Evolutionary conservation across 2,888 invertebrate species (phyloP).

Genomic region (Halictus ligatus): DNA sequence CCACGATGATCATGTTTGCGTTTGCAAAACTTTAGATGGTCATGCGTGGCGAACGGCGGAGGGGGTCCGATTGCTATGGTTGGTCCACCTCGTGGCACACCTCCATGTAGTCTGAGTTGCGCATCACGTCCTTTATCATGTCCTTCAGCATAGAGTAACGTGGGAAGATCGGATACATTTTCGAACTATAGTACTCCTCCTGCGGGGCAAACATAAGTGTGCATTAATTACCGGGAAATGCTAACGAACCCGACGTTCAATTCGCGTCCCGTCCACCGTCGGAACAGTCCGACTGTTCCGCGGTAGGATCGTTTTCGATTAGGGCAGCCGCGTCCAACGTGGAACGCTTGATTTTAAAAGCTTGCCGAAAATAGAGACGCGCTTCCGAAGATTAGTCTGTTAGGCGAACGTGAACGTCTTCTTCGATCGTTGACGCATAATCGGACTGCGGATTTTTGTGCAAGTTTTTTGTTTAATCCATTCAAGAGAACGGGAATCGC

Average conservation of each 20-base stretch:
- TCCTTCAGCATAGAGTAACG: conserved; percentile 98
- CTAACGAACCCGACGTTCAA: background rate
- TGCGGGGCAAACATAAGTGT: conserved; percentile 80
- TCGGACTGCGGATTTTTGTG: background rate
- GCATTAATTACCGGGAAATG: conserved; percentile 30
- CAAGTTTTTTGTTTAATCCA: background rate
- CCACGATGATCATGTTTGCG: conserved; percentile 60
- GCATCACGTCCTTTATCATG: conserved; percentile 98
- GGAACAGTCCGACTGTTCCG: background rate
- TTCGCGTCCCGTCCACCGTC: background rate
- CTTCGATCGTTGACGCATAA: background rate
- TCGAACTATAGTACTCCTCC: conserved; percentile 96
- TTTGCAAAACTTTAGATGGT: conserved; percentile 74
- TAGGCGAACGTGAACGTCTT: background rate
- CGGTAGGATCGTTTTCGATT: background rate
- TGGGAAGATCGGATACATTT: conserved; percentile 96
- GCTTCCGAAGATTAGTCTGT: background rate
- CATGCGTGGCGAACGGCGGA: conserved; percentile 83
- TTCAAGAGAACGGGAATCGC: too few relatives aligned
- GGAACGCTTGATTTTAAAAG: background rate
- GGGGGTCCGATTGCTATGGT: conserved; percentile 83
- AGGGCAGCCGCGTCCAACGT: background rate
- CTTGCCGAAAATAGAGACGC: background rate
- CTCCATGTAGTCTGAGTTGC: conserved; percentile 98
- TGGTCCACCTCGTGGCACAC: conserved; percentile 95